Evolutionary conservation across 2,797 vertebrate species (phyloP).

Genomic region (Zalophus californianus): DNA sequence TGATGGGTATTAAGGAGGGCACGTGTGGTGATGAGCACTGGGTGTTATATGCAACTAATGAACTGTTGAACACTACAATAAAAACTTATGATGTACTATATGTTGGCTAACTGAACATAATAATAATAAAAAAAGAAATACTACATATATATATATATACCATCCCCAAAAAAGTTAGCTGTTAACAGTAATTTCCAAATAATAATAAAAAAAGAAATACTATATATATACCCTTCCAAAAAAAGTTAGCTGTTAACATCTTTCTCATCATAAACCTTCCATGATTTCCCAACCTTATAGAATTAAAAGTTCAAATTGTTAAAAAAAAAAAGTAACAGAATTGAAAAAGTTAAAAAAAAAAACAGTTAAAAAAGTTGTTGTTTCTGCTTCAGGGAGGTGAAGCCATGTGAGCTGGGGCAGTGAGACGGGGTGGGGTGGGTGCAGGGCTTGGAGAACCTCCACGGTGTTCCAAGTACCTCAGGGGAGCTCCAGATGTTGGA

Average conservation of each 20-base stretch:
- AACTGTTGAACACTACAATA: background rate
- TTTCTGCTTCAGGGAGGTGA: background rate
- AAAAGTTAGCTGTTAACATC: background rate
- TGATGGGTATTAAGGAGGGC: background rate
- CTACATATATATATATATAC: background rate
- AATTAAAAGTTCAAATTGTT: background rate
- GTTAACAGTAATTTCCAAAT: background rate
- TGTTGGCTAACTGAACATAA: background rate
- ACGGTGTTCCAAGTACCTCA: too few relatives aligned
- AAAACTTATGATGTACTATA: background rate
- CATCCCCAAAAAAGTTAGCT: background rate
- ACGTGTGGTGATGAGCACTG: background rate
- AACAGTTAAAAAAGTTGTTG: background rate
- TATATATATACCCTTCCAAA: background rate
- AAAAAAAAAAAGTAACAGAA: background rate
- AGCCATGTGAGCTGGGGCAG: background rate
- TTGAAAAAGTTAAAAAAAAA: background rate
- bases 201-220: background rate
- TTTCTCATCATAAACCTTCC: background rate
- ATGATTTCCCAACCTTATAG: background rate
- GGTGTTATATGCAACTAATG: background rate
- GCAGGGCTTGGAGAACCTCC: background rate
- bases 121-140: background rate
- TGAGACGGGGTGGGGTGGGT: too few relatives aligned
- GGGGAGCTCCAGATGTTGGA: background rate